A percentile compares a stretch with the other conserved stretches of the same genome.
Evolutionary conservation across 2,888 invertebrate genomes (phyloP).

Genomic region (Dryobotodes eremita): DNA sequence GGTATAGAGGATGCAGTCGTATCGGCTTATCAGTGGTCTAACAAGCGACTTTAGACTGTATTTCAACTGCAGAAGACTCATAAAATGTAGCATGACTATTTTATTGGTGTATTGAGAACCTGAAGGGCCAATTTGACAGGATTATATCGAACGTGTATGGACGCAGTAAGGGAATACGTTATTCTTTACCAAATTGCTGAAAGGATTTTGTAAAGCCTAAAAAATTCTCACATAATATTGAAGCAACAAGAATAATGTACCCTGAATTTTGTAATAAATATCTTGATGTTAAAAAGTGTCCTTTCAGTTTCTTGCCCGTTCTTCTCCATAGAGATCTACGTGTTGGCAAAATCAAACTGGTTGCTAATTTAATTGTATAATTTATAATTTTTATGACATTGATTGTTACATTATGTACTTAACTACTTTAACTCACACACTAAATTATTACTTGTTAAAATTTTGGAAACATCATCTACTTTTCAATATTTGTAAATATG

Average conservation of each 20-base stretch:
- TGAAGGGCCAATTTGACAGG: conserved; percentile 73
- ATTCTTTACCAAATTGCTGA: conserved; percentile 17
- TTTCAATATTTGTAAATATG: no score
- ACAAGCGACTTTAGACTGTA: conserved; percentile 33
- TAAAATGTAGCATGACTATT: not conserved
- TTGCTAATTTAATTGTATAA: no score
- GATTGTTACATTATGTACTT: no score
- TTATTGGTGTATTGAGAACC: conserved; percentile 28
- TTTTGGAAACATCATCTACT: no score
- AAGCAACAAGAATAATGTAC: not conserved
- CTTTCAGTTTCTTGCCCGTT: not conserved
- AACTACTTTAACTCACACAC: no score
- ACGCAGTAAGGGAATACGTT: conserved; percentile 9
- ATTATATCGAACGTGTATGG: conserved; percentile 59
- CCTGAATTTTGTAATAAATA: no score
- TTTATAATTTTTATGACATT: no score
- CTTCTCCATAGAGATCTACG: not conserved
- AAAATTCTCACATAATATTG: not conserved
- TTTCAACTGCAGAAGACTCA: not conserved
- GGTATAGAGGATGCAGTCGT: conserved; percentile 30
- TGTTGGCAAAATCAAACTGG: no score
- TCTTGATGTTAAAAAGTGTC: not conserved
- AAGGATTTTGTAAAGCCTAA: not conserved
- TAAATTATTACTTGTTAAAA: no score
- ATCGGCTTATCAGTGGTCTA: conserved; percentile 10